phyloP scores from a whole-genome alignment of 2,888 invertebrate genomes.

The Lasioglossum zephyrum region DNA sequence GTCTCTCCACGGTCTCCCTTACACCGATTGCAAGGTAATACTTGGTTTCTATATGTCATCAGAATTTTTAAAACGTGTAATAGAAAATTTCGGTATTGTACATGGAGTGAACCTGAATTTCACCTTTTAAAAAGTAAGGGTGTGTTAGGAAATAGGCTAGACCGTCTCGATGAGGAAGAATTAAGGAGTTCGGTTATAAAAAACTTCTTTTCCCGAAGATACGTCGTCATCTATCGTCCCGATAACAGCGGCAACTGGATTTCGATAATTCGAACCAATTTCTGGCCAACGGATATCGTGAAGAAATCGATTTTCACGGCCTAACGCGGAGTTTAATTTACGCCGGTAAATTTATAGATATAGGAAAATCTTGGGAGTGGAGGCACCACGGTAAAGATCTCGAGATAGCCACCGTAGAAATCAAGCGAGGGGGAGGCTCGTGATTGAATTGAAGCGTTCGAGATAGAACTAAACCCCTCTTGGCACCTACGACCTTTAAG shows the following conservation, averaged over 20 bases:
- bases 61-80: not conserved
- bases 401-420: slow-evolving; percentile 37
- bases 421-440: slow-evolving; percentile 29
- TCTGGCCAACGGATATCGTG: not conserved
- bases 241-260: slow-evolving; percentile 11
- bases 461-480: slow-evolving; percentile 40
- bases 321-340: slow-evolving; percentile 35
- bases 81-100: not conserved
- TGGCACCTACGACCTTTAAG: slow-evolving; percentile 35
- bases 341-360: slow-evolving; percentile 34
- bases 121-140: not conserved
- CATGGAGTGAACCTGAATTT: not conserved
- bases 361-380: slow-evolving; percentile 20
- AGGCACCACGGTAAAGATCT: slow-evolving; percentile 19
- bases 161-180: not conserved
- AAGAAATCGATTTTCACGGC: slow-evolving; percentile 35
- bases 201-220: not conserved
- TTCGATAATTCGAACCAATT: slow-evolving; percentile 15
- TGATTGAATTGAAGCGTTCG: slow-evolving; percentile 51
- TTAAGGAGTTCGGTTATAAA: not conserved
- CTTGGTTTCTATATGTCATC: not conserved
- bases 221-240: slow-evolving; percentile 17
- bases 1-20: not conserved
- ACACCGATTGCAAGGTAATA: not conserved
- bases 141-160: not conserved